Evolutionary conservation across 2,797 vertebrate genomes (phyloP), one percentile per base, ranked within the genome.

Genomic region (Acipenser oxyrinchus): DNA sequence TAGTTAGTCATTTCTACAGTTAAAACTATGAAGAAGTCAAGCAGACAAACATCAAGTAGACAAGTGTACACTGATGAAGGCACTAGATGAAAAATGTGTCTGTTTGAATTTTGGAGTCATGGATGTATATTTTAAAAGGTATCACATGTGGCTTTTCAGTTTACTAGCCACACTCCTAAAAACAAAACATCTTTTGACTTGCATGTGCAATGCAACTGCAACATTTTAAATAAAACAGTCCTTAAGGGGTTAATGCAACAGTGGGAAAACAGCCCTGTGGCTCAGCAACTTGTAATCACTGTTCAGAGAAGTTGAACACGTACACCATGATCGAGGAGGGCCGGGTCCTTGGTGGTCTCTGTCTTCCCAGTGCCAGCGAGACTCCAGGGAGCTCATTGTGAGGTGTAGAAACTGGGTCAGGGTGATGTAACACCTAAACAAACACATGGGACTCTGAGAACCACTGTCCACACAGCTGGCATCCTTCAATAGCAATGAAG

Each of bases 241-340:
- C 23, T 37, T 37, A 37, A 37, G 3, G 23, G 4, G 4, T 37
- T 37, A 37, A 37, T 37, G 23, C 23, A 37, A 37, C 23, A 37
- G 23, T 37, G 23, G 23, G 23, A 37, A 37, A 37, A 55, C 6
- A 55, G 4, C 12, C n/a, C 52, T 55, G 52, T 55, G 3, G 10
- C 63, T 37, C 2, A 60, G 53, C 62, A 91, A 88, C 89, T 92
- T 88, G 72, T 88, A 91, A 76, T 90, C 88, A 88, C 81, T 92
- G 89, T 66, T 91, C 91, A 4, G 92, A 93, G 76, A 86, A 89
- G 78, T 89, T 93, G 75, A 93, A 93, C 58, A 92, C 86, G 69
- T 88, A 92, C 0, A 91, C 87, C 89, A 91, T 92, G 72, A 87
- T 85, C 89, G 18, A 93, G 79, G 1, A 89, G 87, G n/a, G 89